Evolutionary conservation across 2,888 invertebrate species (phyloP), one percentile per base, ranked within the genome.

Genomic region (Plutella xylostella): DNA sequence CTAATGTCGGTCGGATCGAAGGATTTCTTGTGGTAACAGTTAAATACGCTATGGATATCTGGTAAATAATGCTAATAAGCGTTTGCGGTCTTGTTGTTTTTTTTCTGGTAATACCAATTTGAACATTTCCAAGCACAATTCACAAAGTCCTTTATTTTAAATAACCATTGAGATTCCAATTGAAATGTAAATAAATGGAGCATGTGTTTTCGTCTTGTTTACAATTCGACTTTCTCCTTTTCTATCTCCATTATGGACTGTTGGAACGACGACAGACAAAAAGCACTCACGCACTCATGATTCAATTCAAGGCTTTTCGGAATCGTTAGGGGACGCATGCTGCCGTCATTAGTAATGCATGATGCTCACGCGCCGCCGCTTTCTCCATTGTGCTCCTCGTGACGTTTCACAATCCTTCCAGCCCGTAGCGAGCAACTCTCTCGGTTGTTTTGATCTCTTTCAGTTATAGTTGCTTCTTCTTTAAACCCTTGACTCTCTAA

Each of bases 381-480:
- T 74, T 79, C 75, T 72, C 75, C 65, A 73, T 77, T 77, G 73
- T 78, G 60, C 57, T 58, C 58, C 57, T 64, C 69, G 67, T 74
- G 73, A 75, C 68, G 68, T 72, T 75, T 74, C 71, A 72, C 72
- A 72, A 73, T 74, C 73, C 69, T 69, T 74, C 72, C 72, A 72
- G 60, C 68, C 60, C 17, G n/a, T 12, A n/a, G 3, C n/a, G n/a
- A n/a, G n/a, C n/a, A n/a, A n/a, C n/a, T n/a, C n/a, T n/a, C n/a
- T n/a, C n/a, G n/a, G n/a, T n/a, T n/a, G n/a, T n/a, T n/a, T n/a
- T n/a, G n/a, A n/a, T n/a, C n/a, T n/a, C n/a, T n/a, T n/a, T n/a
- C n/a, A n/a, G n/a, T n/a, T n/a, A n/a, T n/a, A n/a, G n/a, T n/a
- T n/a, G n/a, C n/a, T n/a, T n/a, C n/a, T n/a, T n/a, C n/a, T n/a